Percentiles rank a stretch among this genome's conserved stretches.
phyloP scores from a whole-genome alignment of 2,888 invertebrate species.

The Anodontia alba region DNA sequence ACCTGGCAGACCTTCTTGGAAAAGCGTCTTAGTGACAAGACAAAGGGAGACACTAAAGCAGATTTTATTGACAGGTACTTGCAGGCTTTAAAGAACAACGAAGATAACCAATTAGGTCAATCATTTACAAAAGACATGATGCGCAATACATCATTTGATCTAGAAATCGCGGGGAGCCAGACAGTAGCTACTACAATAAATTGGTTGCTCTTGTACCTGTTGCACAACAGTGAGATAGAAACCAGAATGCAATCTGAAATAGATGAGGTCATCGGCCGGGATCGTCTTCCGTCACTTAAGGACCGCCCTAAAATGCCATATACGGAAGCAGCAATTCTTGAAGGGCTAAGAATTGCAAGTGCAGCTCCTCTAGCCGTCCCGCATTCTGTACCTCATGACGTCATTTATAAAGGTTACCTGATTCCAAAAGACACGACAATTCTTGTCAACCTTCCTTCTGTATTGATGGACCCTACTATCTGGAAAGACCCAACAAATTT shows the following conservation, averaged over 20 bases:
- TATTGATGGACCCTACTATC: slow-evolving; percentile 40
- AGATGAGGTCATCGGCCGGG: slow-evolving; percentile 79
- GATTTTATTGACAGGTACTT: neutral
- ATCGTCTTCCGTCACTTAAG: slow-evolving; percentile 54
- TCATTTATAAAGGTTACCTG: slow-evolving; percentile 70
- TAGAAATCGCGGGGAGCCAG: neutral
- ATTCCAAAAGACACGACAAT: slow-evolving; percentile 74
- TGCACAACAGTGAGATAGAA: neutral
- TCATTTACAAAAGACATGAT: neutral
- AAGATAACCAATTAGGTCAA: neutral
- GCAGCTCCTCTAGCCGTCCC: slow-evolving; percentile 68
- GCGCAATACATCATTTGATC: neutral
- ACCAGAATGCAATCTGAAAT: slow-evolving; percentile 45
- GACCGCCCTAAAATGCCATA: slow-evolving; percentile 66
- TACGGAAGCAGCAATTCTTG: slow-evolving; percentile 75
- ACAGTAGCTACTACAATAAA: neutral
- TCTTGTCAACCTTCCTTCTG: slow-evolving; percentile 51
- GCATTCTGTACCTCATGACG: slow-evolving; percentile 68
- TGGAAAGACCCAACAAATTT: slow-evolving; percentile 62
- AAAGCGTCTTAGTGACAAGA: neutral
- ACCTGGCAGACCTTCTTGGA: neutral
- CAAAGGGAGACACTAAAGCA: neutral
- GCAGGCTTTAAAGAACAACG: neutral
- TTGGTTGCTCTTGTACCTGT: neutral
- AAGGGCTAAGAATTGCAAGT: slow-evolving; percentile 69